Evolutionary conservation across 2,797 vertebrate genomes (phyloP), one percentile per base, ranked within the genome.

Genomic region (Danionella dracula): DNA sequence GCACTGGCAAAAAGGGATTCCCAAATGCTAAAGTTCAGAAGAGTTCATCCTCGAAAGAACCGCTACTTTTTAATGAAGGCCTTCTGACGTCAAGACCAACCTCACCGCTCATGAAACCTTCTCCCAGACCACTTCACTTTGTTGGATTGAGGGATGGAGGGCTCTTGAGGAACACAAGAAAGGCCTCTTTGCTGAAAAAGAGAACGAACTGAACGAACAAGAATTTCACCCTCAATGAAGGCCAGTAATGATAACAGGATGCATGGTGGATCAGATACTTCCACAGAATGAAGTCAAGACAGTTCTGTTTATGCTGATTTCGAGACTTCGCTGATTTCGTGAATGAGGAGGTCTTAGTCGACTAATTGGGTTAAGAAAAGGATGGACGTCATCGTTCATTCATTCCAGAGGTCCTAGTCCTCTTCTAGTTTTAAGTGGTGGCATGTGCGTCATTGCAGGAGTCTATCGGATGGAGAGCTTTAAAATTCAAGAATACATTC

Each of bases 91-190:
- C 61, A 74, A 9, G 13, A 41, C 42, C 15, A 65, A 23, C 35
- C 19, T 58, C 44, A 66, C 32, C 7, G 9, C 17, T n/a, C 42
- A 38, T 13, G 37, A 6, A 35, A 20, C 3, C 1, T 49, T 50
- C 58, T 38, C 54, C 19, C 35, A 11, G 19, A 57, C 16, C 41
- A 12, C 48, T 51, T 6, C 27, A 59, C 16, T 17, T 9, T n/a
- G 44, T 55, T 17, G 54, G 49, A 29, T 35, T 55, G 5, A 10
- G 21, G 27, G 11, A 35, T 41, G 41, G 32, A 66, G 63, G 21
- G 48, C 63, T 29, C 63, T 55, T 51, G 32, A 55, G 54, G 31
- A 20, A 12, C 17, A 68, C 49, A 38, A 54, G 48, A 42, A 48
- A 38, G 31, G 11, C 12, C 31, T 65, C 50, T 44, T 65, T 17